Base-by-base conservation (phyloP, 2,113 vertebrate genomes). In the Rhadina sibilatrix region DNA sequence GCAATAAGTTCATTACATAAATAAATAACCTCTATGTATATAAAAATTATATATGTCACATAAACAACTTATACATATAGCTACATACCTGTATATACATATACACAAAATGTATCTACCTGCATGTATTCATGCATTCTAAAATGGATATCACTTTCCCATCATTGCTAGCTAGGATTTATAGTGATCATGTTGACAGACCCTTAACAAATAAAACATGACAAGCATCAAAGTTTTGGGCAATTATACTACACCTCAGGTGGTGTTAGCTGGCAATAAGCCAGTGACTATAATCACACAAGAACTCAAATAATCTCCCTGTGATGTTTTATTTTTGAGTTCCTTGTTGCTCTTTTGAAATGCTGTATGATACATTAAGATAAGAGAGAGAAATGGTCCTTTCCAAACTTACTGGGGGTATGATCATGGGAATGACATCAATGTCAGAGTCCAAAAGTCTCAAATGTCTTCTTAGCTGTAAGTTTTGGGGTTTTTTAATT, bases 161-260 rank as follows among this genome's bases (percentile, higher is more conserved):
- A 54, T 88, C 70, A 15, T 21, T 37, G 30, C 42, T 86, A 91
- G 66, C 88, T 85, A 86, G 75, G 23, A 65, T 82, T 91, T 72
- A 30, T 25, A 80, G 66, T 40, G 63, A 76, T 75, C 80, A 54
- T 35, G 33, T 38, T 85, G 81, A 90, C 28, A 90, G 53, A 74
- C 4, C 19, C 22, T 90, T 86, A 96, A 87, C 81, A 94, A 96
- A 96, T 93, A 93, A 79, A 88, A 87, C 84, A 95, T 85, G 93
- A 95, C 91, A 94, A 59, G 75, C 59, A 15, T 11, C 31, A 54
- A 66, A 69, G 66, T 80, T 93, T 94, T 91, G 87, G 71, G 66
- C 63, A 93, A 96, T 93, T 90, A 85, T 9, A 11, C 16, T 20
- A 31, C 75, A 95, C 78, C 93, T 93, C 81, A 91, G 91, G 91